Percentiles rank a stretch among this genome's conserved stretches.
Evolutionary conservation across 1,140 invertebrate genomes (phyloP).

Genomic region (Eurosta solidaginis): DNA sequence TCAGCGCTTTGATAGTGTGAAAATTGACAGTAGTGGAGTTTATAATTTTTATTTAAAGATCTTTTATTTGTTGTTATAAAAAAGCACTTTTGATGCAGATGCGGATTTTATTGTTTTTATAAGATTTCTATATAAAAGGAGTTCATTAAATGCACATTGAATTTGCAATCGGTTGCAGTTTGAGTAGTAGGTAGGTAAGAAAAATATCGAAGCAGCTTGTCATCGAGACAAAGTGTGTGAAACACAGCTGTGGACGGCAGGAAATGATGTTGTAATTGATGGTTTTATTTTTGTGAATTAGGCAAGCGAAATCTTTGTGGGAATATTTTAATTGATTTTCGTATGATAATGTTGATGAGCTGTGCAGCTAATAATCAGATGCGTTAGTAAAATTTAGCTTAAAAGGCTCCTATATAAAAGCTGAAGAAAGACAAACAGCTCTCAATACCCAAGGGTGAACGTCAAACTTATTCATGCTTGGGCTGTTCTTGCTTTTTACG

Average conservation of each 20-base stretch:
- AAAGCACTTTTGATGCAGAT: no score
- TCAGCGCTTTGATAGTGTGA: conserved; percentile 25
- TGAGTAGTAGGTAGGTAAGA: neutral
- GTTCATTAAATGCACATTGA: conserved; percentile 28
- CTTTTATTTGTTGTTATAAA: neutral
- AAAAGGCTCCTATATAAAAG: no score
- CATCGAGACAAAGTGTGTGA: neutral
- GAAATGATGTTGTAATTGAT: neutral
- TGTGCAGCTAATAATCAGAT: neutral
- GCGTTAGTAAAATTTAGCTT: no score
- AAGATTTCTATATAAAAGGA: conserved; percentile 26
- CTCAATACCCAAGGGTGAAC: no score
- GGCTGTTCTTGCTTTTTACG: no score
- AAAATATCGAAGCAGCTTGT: neutral
- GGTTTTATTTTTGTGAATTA: neutral
- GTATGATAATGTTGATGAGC: neutral
- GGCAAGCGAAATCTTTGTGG: neutral
- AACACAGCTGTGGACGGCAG: neutral
- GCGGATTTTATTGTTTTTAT: conserved; percentile 9
- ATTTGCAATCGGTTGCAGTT: neutral
- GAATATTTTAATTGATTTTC: neutral
- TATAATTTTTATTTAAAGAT: conserved; percentile 6
- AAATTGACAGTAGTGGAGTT: conserved; percentile 29
- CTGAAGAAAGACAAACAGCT: no score
- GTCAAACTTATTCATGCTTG: no score